Evolutionary conservation across 2,888 invertebrate genomes (phyloP).

Genomic region (Heliconius cydno): DNA sequence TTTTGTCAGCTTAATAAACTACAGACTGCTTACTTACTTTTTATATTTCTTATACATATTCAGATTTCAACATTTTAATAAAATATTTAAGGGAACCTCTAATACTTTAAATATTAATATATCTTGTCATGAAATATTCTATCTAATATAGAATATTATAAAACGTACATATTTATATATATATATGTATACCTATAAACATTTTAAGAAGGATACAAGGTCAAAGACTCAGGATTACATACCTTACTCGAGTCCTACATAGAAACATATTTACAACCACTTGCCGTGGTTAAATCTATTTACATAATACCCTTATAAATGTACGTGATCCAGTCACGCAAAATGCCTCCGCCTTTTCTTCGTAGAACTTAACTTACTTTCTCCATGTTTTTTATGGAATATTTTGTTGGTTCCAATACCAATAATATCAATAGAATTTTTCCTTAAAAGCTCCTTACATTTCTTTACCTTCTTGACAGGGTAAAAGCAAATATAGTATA

Average conservation of each 20-base stretch:
- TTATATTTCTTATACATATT: too few species aligned
- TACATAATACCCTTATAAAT: neutral
- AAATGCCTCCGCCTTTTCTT: neutral
- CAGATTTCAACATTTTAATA: too few species aligned
- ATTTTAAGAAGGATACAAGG: neutral
- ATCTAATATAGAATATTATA: neutral
- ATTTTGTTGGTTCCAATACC: neutral
- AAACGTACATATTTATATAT: neutral
- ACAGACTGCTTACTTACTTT: too few species aligned
- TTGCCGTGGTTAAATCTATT: neutral
- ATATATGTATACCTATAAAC: neutral
- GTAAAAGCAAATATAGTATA: neutral
- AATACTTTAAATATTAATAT: neutral
- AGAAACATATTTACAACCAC: conserved; percentile 9
- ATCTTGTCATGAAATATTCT: neutral
- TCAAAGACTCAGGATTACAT: neutral
- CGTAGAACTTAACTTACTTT: neutral
- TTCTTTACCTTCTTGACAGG: neutral
- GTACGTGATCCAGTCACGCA: neutral
- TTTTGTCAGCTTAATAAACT: too few species aligned
- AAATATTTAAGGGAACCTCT: too few species aligned
- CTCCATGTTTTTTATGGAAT: too few species aligned
- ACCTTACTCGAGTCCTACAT: neutral
- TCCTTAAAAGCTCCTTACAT: neutral
- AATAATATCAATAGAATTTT: neutral